Conservation (phyloP, 2,888 invertebrate genomes). For the Meliscaeva auricollis region DNA sequence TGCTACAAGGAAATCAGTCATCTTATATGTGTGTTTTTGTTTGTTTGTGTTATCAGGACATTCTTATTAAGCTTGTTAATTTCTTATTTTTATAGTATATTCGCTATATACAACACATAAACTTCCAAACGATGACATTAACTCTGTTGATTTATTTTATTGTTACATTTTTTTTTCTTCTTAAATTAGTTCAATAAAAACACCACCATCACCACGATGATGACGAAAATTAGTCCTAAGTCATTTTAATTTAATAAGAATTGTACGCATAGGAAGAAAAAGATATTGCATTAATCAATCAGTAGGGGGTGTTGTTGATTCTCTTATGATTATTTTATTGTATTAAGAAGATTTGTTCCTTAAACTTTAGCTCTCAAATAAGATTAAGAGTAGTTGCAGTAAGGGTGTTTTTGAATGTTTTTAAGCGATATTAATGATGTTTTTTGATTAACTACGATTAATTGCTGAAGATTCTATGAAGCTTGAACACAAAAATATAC, state of each 20-base stretch:
- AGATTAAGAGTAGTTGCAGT: not conserved
- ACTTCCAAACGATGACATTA: conserved; percentile 58
- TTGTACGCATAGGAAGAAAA: conserved; percentile 8
- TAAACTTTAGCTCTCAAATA: conserved; percentile 12
- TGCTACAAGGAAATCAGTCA: conserved; percentile 47
- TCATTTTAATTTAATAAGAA: conserved; percentile 58
- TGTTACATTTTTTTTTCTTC: conserved; percentile 16
- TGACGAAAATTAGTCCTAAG: conserved; percentile 63
- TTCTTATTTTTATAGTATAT: conserved; percentile 42
- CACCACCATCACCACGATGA: too few species aligned
- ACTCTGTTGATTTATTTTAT: conserved; percentile 30
- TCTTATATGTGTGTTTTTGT: conserved; percentile 2
- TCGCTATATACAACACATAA: conserved; percentile 15
- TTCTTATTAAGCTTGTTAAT: conserved; percentile 63
- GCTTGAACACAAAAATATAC: too few species aligned
- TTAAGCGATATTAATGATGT: not conserved
- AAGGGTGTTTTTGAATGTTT: not conserved
- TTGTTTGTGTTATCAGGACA: conserved; percentile 58
- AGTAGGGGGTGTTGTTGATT: conserved; percentile 53
- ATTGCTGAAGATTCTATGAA: not conserved
- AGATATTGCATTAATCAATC: conserved; percentile 71
- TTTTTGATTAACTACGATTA: not conserved
- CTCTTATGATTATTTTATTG: conserved; percentile 11
- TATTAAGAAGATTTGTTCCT: conserved; percentile 39
- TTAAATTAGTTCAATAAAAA: conserved; percentile 20